Conservation (phyloP, 2,888 invertebrate genomes). For the Cephalotes varians region DNA sequence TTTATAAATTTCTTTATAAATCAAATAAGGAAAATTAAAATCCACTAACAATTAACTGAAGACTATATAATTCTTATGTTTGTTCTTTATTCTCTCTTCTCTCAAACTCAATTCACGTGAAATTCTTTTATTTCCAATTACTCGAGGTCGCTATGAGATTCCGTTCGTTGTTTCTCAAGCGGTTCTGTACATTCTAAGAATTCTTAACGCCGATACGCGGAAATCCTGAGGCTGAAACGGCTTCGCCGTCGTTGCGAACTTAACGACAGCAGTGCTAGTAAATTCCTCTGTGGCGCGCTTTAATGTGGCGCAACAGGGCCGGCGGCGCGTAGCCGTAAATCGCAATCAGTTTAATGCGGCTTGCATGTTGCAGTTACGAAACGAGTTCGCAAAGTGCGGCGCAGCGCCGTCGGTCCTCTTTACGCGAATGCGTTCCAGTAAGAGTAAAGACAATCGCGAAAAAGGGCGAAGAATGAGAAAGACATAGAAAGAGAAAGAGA, state of each 20-base stretch:
- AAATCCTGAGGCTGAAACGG: not conserved
- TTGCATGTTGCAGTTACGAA: constrained; percentile 73
- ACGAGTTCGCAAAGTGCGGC: constrained; percentile 66
- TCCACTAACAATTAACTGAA: not conserved
- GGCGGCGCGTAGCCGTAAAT: constrained; percentile 75
- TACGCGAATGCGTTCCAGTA: constrained; percentile 7
- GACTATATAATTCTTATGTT: not conserved
- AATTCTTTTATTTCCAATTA: not conserved
- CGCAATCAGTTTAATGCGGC: constrained; percentile 81
- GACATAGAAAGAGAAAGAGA: not conserved
- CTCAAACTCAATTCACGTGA: not conserved
- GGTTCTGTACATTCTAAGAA: not conserved
- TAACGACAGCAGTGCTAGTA: constrained; percentile 52
- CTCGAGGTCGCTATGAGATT: not conserved
- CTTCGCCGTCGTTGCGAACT: not conserved
- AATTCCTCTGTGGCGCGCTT: constrained; percentile 56
- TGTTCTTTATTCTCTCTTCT: not conserved
- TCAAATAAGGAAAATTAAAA: not conserved
- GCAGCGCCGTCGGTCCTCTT: constrained; percentile 30
- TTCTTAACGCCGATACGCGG: not conserved
- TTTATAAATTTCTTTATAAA: not conserved
- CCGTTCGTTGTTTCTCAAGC: not conserved
- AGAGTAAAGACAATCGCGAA: constrained; percentile 20
- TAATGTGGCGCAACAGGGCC: constrained; percentile 71
- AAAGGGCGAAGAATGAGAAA: constrained; percentile 15